These are phyloP conservation scores for Drosophila multiciliata DNA, from an alignment of 2,888 invertebrate species.

Conservation along the genomic window DNA sequence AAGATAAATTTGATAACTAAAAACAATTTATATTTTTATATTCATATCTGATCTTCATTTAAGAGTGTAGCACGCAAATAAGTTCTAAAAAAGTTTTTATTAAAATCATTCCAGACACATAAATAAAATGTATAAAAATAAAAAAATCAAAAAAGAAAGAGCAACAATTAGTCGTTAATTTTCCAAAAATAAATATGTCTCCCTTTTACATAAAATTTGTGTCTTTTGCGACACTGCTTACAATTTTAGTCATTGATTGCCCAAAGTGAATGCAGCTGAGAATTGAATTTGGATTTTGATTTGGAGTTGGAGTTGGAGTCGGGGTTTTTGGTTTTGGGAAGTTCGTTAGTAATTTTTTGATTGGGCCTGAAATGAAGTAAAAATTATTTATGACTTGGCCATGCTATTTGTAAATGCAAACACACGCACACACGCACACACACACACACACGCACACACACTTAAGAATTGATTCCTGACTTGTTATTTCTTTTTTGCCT, in stretches of 20 bases:
- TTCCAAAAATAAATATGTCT: background rate
- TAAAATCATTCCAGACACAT: background rate
- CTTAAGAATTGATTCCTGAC: slow-evolving; percentile 53
- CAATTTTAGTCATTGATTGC: slow-evolving; percentile 72
- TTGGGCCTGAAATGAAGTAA: slow-evolving; percentile 47
- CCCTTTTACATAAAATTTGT: slow-evolving; percentile 20
- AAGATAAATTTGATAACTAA: too few relatives aligned
- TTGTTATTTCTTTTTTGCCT: slow-evolving; percentile 64
- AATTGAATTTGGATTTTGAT: background rate
- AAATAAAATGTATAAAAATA: too few relatives aligned
- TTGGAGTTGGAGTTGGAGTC: background rate
- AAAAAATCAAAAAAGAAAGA: slow-evolving; percentile 3
- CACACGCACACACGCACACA: slow-evolving; percentile 66
- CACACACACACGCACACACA: slow-evolving; percentile 66
- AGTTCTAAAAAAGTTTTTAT: background rate
- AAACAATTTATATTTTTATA: too few relatives aligned
- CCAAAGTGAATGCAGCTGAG: slow-evolving; percentile 53
- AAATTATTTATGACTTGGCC: slow-evolving; percentile 76
- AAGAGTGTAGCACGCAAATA: background rate
- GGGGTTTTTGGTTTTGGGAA: background rate
- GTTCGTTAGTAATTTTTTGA: slow-evolving; percentile 76
- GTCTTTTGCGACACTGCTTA: slow-evolving; percentile 55
- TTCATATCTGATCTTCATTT: background rate
- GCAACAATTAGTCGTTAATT: slow-evolving; percentile 15
- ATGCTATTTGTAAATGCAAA: slow-evolving; percentile 63